Conservation (phyloP, 35 echinoderm and acorn worm species). For the Holothuria glaberrima region DNA sequence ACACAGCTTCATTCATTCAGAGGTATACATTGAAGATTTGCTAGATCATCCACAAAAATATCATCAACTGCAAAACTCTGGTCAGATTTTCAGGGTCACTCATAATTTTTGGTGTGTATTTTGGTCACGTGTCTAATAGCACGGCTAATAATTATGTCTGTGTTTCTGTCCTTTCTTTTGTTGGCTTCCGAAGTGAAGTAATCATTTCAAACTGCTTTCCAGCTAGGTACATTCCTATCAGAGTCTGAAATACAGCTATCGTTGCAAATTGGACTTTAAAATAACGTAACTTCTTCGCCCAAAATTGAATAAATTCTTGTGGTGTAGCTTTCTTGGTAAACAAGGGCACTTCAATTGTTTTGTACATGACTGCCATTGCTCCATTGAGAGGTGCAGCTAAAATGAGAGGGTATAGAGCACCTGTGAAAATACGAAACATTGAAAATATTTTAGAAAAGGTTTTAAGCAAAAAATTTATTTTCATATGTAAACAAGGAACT, state of each 20-base stretch:
- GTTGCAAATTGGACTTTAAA: constrained; percentile 83
- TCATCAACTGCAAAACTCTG: neutral
- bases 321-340: constrained; percentile 55
- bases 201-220: constrained; percentile 47
- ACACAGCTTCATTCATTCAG: no score
- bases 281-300: constrained; percentile 64
- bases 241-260: constrained; percentile 73
- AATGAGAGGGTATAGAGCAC: constrained; percentile 67
- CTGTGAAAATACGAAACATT: constrained; percentile 25
- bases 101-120: neutral
- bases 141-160: neutral
- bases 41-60: neutral
- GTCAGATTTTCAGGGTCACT: neutral
- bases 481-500: no score
- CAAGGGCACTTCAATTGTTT: constrained; percentile 76
- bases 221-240: constrained; percentile 66
- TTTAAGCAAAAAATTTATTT: no score
- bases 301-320: constrained; percentile 66
- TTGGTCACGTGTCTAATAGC: neutral
- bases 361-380: constrained; percentile 65
- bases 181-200: neutral
- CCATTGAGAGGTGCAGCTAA: constrained; percentile 69
- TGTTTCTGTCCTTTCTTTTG: neutral
- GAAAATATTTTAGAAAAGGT: neutral
- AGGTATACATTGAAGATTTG: no score